These are phyloP conservation scores for Andrena cerasifolii DNA, from an alignment of 1,140 invertebrate species.

Conservation along the genomic window DNA sequence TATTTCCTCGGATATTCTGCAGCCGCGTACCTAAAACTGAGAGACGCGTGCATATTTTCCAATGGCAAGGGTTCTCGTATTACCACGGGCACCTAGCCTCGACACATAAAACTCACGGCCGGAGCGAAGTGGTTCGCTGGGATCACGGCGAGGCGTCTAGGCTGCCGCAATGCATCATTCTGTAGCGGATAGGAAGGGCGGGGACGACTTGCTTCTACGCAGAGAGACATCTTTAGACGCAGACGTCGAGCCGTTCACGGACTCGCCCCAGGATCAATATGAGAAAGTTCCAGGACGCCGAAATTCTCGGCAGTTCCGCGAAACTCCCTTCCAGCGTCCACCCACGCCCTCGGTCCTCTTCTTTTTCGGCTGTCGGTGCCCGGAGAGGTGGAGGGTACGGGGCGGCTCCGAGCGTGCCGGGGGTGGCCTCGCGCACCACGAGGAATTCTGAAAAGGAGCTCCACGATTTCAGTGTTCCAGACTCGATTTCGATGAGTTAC, in stretches of 20 bases:
- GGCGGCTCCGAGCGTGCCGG: too few relatives aligned
- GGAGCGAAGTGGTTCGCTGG: conserved; percentile 37
- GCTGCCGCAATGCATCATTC: conserved; percentile 67
- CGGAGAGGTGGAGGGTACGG: neutral
- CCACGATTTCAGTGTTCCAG: neutral
- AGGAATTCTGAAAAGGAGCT: conserved; percentile 22
- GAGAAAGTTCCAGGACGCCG: conserved; percentile 46
- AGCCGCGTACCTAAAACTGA: too few relatives aligned
- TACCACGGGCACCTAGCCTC: too few relatives aligned
- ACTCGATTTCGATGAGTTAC: conserved; percentile 18
- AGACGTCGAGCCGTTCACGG: conserved; percentile 48
- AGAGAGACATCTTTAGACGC: conserved; percentile 49
- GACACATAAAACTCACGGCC: too few relatives aligned
- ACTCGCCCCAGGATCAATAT: conserved; percentile 60
- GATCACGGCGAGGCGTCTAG: conserved; percentile 10
- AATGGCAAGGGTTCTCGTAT: too few relatives aligned
- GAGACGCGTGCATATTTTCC: neutral
- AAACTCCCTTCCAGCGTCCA: conserved; percentile 7
- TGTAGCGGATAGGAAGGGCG: neutral
- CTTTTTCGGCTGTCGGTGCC: neutral
- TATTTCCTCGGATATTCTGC: too few relatives aligned
- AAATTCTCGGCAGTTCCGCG: conserved; percentile 29
- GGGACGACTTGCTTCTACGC: conserved; percentile 36
- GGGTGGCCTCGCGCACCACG: conserved; percentile 7
- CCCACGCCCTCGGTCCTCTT: neutral